Evolutionary conservation across 2,797 vertebrate species (phyloP).

Genomic region (Vultur gryphus): DNA sequence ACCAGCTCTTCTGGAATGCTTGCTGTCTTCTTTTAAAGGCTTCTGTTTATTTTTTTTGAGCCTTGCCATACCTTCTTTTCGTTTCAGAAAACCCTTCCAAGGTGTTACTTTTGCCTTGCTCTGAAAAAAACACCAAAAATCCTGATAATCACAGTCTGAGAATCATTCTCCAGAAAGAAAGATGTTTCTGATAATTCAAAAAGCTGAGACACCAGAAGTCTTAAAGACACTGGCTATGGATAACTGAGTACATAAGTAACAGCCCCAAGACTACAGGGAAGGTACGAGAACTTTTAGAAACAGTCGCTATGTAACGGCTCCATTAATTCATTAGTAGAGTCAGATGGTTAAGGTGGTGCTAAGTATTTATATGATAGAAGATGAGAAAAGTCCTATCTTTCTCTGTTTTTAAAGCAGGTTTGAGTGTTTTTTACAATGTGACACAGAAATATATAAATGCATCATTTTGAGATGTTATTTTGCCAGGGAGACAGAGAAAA

Average conservation of each 20-base stretch:
- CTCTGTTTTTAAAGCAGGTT: not conserved
- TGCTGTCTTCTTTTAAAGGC: slow-evolving; percentile 1
- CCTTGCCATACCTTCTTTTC: slow-evolving; percentile 30
- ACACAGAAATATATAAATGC: not conserved
- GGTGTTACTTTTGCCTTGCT: not conserved
- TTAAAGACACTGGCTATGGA: not conserved
- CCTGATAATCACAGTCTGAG: not conserved
- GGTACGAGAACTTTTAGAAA: not conserved
- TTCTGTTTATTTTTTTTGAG: slow-evolving; percentile 41
- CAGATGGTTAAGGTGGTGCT: not conserved
- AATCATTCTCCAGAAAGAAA: not conserved
- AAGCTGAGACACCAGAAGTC: not conserved
- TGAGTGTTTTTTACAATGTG: not conserved
- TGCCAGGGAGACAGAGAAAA: not conserved
- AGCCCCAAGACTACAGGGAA: not conserved
- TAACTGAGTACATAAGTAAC: not conserved
- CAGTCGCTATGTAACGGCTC: fast-evolving
- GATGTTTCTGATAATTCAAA: not conserved
- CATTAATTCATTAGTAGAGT: not conserved
- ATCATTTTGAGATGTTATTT: not conserved
- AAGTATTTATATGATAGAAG: not conserved
- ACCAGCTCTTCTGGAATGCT: not conserved
- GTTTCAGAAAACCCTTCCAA: slow-evolving; percentile 51
- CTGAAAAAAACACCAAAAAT: not conserved
- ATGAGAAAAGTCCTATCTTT: not conserved